phyloP scores from a whole-genome alignment of 2,797 vertebrate species.

The Gephyroberyx darwinii region DNA sequence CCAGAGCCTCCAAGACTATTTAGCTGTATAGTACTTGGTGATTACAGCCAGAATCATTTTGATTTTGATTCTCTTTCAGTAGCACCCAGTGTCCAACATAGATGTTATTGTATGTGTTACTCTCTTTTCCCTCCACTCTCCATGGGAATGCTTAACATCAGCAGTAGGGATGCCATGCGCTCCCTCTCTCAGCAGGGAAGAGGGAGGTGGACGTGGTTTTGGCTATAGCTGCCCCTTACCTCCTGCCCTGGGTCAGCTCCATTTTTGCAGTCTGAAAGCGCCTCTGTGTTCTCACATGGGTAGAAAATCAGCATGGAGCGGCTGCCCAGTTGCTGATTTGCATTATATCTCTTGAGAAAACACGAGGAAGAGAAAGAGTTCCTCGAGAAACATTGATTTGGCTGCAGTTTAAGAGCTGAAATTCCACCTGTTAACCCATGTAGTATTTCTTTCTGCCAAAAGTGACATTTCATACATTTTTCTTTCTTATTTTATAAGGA shows the following conservation, averaged over 20 bases:
- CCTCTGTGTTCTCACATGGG: slow-evolving; percentile 11
- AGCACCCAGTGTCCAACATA: not conserved
- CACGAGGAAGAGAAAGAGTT: not conserved
- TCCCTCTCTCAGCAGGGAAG: slow-evolving; percentile 17
- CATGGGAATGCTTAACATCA: slow-evolving; percentile 15
- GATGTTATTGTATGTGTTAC: not conserved
- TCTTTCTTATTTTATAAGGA: not conserved
- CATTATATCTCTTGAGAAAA: slow-evolving; percentile 13
- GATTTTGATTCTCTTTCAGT: too few species aligned
- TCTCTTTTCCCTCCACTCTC: slow-evolving; percentile 2
- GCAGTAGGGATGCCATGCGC: not conserved
- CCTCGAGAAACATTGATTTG: not conserved
- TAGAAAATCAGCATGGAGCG: not conserved
- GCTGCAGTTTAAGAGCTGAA: slow-evolving; percentile 15
- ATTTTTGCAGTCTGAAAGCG: not conserved
- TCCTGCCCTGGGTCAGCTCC: slow-evolving; percentile 13
- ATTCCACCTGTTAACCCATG: slow-evolving; percentile 7
- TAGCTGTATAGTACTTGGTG: too few species aligned
- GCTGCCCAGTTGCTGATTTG: slow-evolving; percentile 21
- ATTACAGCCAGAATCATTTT: too few species aligned
- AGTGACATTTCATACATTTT: slow-evolving; percentile 8
- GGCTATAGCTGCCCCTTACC: slow-evolving; percentile 4
- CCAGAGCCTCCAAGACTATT: too few species aligned
- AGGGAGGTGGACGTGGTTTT: slow-evolving; percentile 12
- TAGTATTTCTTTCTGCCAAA: slow-evolving; percentile 4